phyloP scores from a whole-genome alignment of 1,140 invertebrate species.

The Planococcus citri region DNA sequence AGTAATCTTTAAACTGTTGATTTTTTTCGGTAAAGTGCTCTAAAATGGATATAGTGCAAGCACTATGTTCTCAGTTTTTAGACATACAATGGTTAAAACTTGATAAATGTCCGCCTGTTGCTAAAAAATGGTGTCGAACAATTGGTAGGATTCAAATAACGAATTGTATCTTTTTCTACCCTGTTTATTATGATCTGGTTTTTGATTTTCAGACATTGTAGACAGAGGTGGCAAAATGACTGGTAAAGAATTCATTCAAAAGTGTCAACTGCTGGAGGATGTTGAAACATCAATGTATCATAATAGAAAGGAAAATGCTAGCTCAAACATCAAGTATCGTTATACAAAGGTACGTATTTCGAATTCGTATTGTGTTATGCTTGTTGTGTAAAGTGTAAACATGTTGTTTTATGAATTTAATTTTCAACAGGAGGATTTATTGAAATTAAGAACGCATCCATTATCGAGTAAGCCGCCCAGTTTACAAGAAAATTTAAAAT shows the following conservation, averaged over 20 bases:
- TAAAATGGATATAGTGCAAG: not conserved
- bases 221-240: not conserved
- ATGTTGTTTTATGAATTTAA: no score
- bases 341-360: slow-evolving; percentile 3
- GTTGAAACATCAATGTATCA: slow-evolving; percentile 11
- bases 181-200: no score
- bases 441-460: not conserved
- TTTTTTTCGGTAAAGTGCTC: not conserved
- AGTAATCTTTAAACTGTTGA: not conserved
- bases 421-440: slow-evolving; percentile 3
- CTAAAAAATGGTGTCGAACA: no score
- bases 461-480: not conserved
- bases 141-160: no score
- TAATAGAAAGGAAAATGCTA: not conserved
- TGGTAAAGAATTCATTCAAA: not conserved
- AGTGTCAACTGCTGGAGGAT: not conserved
- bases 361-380: not conserved
- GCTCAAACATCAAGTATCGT: not conserved
- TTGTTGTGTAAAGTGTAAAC: no score
- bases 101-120: not conserved
- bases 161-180: no score
- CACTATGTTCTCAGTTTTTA: not conserved
- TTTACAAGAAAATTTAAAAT: not conserved
- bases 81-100: not conserved
- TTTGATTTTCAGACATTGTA: not conserved